Base-by-base conservation (phyloP, 2,797 vertebrate genomes). In the Galagoides demidoff region DNA sequence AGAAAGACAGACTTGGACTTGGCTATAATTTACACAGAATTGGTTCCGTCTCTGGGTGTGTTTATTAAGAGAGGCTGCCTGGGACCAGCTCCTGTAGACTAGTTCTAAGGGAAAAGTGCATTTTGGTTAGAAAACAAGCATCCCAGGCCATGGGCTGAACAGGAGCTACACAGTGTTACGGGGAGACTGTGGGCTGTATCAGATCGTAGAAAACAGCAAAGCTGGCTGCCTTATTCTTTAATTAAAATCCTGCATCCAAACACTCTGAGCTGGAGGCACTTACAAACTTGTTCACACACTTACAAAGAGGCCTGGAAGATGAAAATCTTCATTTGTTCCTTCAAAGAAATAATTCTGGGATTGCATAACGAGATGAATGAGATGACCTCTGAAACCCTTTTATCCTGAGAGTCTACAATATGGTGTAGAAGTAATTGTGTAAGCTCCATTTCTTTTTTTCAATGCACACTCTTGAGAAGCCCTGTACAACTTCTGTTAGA, bases 231-330 rank as follows among this genome's bases (percentile, higher is more conserved):
- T 70, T 2, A 3, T 43, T 64, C 89, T 97, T 92, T 71, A 84
- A 92, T 94, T 91, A 95, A 96, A 96, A 94, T 6, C 22, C 91
- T 64, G 90, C 77, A 71, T 82, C 59, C 85, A 85, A 52, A 73
- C 29, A 61, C 59, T n/a, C 22, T 1, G 16, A 59, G 64, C n/a
- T 14, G 6, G 20, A 78, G 29, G 19, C 59, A 52, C 88, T 77
- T 86, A 71, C 2, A 95, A 93, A 88, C 57, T 74, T 27, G 52
- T 89, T 83, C 85, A 64, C 66, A 90, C 11, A 1, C 79, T 93
- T 59, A 63, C 63, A 68, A 79, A 95, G 82, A 81, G 66, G 49
- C 64, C 94, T 52, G 22, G 45, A 79, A 71, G 63, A 96, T 86
- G 68, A 95, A 83, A 92, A 52, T 95, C 90, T 85, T 70, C 71